phyloP scores from a whole-genome alignment of 2,113 vertebrate species.

The Peromyscus polionotus region DNA sequence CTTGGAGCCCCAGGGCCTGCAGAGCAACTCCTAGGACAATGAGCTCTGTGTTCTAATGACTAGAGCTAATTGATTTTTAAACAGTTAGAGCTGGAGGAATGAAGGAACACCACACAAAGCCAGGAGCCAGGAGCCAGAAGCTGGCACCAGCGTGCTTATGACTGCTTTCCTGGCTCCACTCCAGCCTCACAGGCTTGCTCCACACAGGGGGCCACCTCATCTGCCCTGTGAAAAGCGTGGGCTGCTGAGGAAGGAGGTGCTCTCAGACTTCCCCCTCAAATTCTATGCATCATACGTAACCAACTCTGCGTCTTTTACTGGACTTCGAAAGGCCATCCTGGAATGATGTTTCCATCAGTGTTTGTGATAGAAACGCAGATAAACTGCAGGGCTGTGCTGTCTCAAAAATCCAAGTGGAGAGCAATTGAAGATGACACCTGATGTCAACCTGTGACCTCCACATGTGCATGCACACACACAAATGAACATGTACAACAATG shows the following conservation, averaged over 20 bases:
- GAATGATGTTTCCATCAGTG: background rate
- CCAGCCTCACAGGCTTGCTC: background rate
- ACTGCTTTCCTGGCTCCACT: background rate
- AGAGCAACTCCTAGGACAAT: background rate
- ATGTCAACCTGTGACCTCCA: background rate
- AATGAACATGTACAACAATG: background rate
- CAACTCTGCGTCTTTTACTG: background rate
- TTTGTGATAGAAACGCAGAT: background rate
- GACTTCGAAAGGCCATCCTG: background rate
- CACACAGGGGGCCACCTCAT: background rate
- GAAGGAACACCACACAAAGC: constrained; percentile 46
- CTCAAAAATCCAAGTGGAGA: background rate
- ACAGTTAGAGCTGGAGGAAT: constrained; percentile 14
- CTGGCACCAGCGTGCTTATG: background rate
- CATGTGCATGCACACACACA: background rate
- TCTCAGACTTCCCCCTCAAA: background rate
- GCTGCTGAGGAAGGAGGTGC: background rate
- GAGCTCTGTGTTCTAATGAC: constrained; percentile 40
- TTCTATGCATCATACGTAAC: background rate
- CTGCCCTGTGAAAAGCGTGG: constrained; percentile 71
- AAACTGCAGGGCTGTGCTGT: background rate
- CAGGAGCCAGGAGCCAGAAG: background rate
- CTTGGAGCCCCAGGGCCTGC: background rate
- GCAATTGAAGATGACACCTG: background rate
- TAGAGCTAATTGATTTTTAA: constrained; percentile 58